Evolutionary conservation across 2,797 vertebrate genomes (phyloP), one percentile per base, ranked within the genome.

Genomic region (Lophius americanus): DNA sequence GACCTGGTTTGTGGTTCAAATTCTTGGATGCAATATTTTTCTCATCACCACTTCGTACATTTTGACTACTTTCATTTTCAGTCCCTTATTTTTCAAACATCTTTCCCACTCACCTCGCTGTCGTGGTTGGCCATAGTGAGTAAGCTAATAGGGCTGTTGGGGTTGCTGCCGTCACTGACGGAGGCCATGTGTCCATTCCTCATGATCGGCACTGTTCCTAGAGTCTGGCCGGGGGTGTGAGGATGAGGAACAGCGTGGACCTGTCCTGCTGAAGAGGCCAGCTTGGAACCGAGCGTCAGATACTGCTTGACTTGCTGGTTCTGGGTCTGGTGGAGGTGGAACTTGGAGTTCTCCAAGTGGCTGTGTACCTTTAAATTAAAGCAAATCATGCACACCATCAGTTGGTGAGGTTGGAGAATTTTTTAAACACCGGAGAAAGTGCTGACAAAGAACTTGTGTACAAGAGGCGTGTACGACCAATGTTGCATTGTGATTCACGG

Each of bases 221-320:
- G 60, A 0, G 91, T 77, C 76, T 95, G 95, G 77, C 91, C 84
- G 0, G 91, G 77, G 9, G 79, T 56, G 82, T 95, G 93, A 7
- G 94, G 88, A 53, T 95, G 93, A 4, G 92, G 79, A 38, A 87
- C 69, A 2, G 92, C 70, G 60, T 96, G 87, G 1, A 89, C 88
- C 65, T 95, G 95, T 51, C 85, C 86, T 33, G 93, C 80, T 8
- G 88, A 76, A 3, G 90, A 81, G 66, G 88, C 85, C 46, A 96
- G 76, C 85, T 96, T 97, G 70, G 93, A 92, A 51, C 97, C 97
- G 11, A 97, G 91, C 1, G 95, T 95, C 89, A 97, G 85, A 83
- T 96, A 98, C 83, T 98, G 95, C 82, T 97, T 96, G 82, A 96
- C 94, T 86, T 97, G 96, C 82, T 96, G 94, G 64, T 92, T 94